Conservation (phyloP, 2,113 vertebrate species). For the Malurus elegans region DNA sequence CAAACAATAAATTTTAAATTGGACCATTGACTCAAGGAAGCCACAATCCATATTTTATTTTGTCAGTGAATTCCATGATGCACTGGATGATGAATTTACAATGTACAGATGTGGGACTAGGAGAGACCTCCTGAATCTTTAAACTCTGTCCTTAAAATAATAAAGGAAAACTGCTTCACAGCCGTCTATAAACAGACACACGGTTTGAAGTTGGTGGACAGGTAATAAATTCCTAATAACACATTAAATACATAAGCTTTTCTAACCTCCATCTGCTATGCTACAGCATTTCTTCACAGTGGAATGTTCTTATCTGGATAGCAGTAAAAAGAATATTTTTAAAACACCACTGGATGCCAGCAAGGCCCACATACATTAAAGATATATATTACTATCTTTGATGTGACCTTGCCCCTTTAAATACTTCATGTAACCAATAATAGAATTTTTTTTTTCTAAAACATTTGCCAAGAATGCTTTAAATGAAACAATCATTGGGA, state of each 20-base stretch:
- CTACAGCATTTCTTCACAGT: background rate
- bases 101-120: background rate
- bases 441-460: background rate
- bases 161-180: background rate
- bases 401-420: conserved; percentile 23
- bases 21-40: background rate
- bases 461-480: conserved; percentile 32
- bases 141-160: background rate
- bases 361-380: conserved; percentile 8
- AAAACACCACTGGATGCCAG: background rate
- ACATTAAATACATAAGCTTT: background rate
- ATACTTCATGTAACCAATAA: conserved; percentile 38
- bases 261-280: background rate
- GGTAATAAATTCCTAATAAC: background rate
- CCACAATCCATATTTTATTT: background rate
- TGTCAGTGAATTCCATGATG: background rate
- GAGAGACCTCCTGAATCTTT: background rate
- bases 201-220: background rate
- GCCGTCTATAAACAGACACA: background rate
- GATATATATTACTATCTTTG: conserved; percentile 13
- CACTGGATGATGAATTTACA: background rate
- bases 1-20: conserved; percentile 22
- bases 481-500: conserved; percentile 17
- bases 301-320: conserved; percentile 1
- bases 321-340: background rate